A percentile compares a stretch with the other conserved stretches of the same genome.
phyloP scores from a whole-genome alignment of 2,888 invertebrate species.

The Watsonalla binaria region DNA sequence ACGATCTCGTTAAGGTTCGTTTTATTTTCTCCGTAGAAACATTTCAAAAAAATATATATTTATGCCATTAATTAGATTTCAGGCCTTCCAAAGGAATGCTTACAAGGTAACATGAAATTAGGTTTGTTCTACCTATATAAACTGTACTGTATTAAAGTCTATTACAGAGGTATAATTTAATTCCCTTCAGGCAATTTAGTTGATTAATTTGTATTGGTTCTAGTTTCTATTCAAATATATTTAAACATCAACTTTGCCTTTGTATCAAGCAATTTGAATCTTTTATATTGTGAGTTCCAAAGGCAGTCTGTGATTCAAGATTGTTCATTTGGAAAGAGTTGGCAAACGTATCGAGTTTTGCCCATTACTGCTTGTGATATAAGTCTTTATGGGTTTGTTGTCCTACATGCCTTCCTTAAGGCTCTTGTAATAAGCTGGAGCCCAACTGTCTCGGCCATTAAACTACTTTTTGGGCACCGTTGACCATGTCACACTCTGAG shows the following conservation, averaged over 20 bases:
- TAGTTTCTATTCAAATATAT: constrained; percentile 2
- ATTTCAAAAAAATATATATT: neutral
- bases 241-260: neutral
- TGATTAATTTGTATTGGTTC: constrained; percentile 8
- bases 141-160: constrained; percentile 6
- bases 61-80: constrained; percentile 18
- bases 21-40: constrained; percentile 2
- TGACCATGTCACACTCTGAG: neutral
- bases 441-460: constrained; percentile 46
- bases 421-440: constrained; percentile 42
- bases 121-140: constrained; percentile 23
- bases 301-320: neutral
- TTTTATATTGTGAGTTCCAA: neutral
- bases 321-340: constrained; percentile 14
- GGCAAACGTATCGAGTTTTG: constrained; percentile 21
- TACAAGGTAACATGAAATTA: constrained; percentile 24
- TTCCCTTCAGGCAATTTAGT: neutral
- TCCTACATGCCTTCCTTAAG: constrained; percentile 33
- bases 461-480: constrained; percentile 10
- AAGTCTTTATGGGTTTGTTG: constrained; percentile 39
- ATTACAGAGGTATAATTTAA: neutral
- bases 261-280: neutral
- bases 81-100: constrained; percentile 31
- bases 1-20: neutral
- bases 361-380: neutral